Percentiles rank a stretch among this genome's conserved stretches.
Evolutionary conservation across 1,140 invertebrate species (phyloP).

Genomic region (Temnothorax curvispinosus): DNA sequence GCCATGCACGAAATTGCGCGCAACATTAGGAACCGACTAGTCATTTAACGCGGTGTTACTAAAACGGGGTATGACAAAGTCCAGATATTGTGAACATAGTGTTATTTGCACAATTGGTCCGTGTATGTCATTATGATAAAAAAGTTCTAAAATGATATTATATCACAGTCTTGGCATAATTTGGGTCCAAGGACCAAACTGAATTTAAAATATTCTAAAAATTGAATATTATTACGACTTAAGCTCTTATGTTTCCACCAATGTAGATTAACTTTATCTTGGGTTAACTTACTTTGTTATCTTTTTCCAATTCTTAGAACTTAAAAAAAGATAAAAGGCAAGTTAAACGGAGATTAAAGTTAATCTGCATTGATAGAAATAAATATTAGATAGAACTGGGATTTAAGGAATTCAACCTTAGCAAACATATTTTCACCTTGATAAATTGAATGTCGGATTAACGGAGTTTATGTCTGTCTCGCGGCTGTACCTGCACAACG

Average conservation of each 20-base stretch:
- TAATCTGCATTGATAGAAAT: too few relatives aligned
- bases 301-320: too few relatives aligned
- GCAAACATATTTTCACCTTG: background rate
- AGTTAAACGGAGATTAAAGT: too few relatives aligned
- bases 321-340: too few relatives aligned
- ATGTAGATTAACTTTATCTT: too few relatives aligned
- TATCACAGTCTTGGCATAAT: background rate
- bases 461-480: background rate
- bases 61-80: background rate
- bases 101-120: background rate
- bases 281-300: too few relatives aligned
- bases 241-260: too few relatives aligned
- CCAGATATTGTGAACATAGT: background rate
- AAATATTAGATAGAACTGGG: background rate
- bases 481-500: background rate
- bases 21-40: background rate
- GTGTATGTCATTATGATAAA: background rate
- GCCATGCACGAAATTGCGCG: background rate
- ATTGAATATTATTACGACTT: background rate
- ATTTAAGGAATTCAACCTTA: background rate
- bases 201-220: background rate
- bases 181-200: background rate
- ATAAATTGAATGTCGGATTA: background rate
- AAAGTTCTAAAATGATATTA: background rate
- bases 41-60: background rate